These are phyloP conservation scores for Saxicola maurus DNA, from an alignment of 2,797 vertebrate species.

Conservation along the genomic window DNA sequence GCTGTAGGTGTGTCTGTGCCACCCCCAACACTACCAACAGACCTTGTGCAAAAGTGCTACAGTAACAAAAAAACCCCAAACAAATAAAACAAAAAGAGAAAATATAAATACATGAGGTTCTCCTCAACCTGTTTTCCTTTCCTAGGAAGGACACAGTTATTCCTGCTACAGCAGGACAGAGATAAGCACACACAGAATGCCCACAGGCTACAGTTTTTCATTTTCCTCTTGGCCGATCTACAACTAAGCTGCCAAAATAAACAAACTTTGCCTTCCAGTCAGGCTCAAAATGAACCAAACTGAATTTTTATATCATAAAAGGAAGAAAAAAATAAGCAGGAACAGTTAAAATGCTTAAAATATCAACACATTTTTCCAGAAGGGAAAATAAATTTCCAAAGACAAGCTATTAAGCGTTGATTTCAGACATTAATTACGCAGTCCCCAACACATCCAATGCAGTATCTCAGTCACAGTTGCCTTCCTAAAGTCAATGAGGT, in stretches of 20 bases:
- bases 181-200: conserved; percentile 41
- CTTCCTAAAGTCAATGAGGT: background rate
- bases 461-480: background rate
- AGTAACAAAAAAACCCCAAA: background rate
- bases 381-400: conserved; percentile 19
- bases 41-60: background rate
- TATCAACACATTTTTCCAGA: conserved; percentile 13
- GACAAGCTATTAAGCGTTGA: background rate
- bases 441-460: accelerated
- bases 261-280: conserved; percentile 52
- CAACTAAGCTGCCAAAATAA: conserved; percentile 67
- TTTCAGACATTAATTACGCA: background rate
- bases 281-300: conserved; percentile 60
- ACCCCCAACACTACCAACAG: background rate
- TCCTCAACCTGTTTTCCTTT: background rate
- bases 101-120: background rate
- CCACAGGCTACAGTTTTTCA: conserved; percentile 55
- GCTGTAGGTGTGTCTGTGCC: background rate
- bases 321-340: conserved; percentile 30
- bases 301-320: conserved; percentile 56
- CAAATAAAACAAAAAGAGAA: background rate
- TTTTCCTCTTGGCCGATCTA: conserved; percentile 55
- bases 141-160: background rate
- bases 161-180: conserved; percentile 16
- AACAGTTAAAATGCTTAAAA: conserved; percentile 37